A percentile compares a stretch with the other conserved stretches of the same genome.
phyloP scores from a whole-genome alignment of 1,140 invertebrate species.

The Hyles vespertilio region DNA sequence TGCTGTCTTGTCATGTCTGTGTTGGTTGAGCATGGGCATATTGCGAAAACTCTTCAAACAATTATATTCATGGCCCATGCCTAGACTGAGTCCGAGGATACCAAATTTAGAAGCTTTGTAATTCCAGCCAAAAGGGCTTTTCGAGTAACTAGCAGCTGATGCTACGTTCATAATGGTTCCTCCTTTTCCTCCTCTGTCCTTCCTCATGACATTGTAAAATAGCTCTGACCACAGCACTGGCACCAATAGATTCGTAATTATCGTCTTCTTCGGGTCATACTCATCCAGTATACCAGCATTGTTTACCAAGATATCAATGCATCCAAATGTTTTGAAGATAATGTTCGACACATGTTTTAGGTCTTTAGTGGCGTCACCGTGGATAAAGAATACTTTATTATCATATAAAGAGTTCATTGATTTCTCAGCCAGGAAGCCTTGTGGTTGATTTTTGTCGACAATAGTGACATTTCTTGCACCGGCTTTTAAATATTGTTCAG shows the following conservation, averaged over 20 bases:
- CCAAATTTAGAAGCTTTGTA: slow-evolving; percentile 1
- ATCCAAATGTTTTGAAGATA: slow-evolving; percentile 16
- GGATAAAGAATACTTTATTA: neutral
- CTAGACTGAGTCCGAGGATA: neutral
- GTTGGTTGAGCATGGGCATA: neutral
- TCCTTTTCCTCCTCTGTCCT: slow-evolving; percentile 1
- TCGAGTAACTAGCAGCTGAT: neutral
- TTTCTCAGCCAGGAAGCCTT: neutral
- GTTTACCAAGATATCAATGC: slow-evolving; percentile 6
- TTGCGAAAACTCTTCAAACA: neutral
- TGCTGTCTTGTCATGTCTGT: neutral
- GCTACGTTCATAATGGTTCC: slow-evolving; percentile 5
- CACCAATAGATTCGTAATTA: neutral
- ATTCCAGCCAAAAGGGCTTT: neutral
- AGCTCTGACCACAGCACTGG: neutral
- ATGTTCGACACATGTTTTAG: neutral
- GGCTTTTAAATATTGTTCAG: slow-evolving; percentile 34
- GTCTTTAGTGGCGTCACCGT: slow-evolving; percentile 7
- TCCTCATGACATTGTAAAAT: slow-evolving; percentile 2
- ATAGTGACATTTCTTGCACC: slow-evolving; percentile 42
- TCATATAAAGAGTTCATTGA: neutral
- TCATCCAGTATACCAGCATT: slow-evolving; percentile 1
- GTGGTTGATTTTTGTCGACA: slow-evolving; percentile 45
- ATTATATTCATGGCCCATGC: slow-evolving; percentile 1
- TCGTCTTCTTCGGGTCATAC: neutral